Percentiles rank a stretch among this genome's conserved stretches.
These are phyloP conservation scores for Cetoscarus ocellatus DNA, from an alignment of 2,797 vertebrate species.

Conservation along the genomic window DNA sequence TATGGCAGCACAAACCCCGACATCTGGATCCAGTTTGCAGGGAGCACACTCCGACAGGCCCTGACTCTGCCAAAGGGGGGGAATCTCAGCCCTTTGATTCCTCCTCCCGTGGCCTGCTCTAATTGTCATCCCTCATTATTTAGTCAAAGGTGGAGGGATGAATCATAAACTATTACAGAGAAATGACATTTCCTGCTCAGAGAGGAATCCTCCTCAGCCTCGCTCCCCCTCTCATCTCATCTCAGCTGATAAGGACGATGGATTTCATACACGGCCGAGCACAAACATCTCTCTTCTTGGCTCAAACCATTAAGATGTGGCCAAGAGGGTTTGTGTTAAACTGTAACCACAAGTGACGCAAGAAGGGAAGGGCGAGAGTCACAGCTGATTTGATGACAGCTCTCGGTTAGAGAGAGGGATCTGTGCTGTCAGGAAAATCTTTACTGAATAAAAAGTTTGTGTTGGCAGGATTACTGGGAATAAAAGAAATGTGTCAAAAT, in stretches of 20 bases:
- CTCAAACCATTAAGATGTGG: slow-evolving; percentile 43
- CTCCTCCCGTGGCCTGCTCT: slow-evolving; percentile 78
- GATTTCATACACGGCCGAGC: slow-evolving; percentile 58
- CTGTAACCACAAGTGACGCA: slow-evolving; percentile 55
- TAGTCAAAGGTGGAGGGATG: slow-evolving; percentile 85
- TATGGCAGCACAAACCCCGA: slow-evolving; percentile 70
- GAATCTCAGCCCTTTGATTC: slow-evolving; percentile 84
- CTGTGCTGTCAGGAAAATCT: slow-evolving; percentile 54
- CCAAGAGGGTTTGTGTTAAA: slow-evolving; percentile 37
- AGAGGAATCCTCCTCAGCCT: slow-evolving; percentile 74
- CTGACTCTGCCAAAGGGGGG: slow-evolving; percentile 78
- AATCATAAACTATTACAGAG: slow-evolving; percentile 82
- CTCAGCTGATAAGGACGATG: slow-evolving; percentile 77
- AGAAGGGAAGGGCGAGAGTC: slow-evolving; percentile 41
- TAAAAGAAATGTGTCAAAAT: slow-evolving; percentile 62
- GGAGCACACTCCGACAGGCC: slow-evolving; percentile 74
- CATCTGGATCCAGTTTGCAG: slow-evolving; percentile 89
- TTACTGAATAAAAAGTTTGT: slow-evolving; percentile 32
- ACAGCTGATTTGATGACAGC: slow-evolving; percentile 58
- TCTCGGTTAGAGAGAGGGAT: slow-evolving; percentile 64
- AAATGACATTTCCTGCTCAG: slow-evolving; percentile 74
- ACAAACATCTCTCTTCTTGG: slow-evolving; percentile 63
- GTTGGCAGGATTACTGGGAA: slow-evolving; percentile 56
- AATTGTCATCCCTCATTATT: slow-evolving; percentile 88
- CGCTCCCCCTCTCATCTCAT: slow-evolving; percentile 53